phyloP scores from a whole-genome alignment of 2,888 invertebrate species.

The Hydrotaea diabolus region DNA sequence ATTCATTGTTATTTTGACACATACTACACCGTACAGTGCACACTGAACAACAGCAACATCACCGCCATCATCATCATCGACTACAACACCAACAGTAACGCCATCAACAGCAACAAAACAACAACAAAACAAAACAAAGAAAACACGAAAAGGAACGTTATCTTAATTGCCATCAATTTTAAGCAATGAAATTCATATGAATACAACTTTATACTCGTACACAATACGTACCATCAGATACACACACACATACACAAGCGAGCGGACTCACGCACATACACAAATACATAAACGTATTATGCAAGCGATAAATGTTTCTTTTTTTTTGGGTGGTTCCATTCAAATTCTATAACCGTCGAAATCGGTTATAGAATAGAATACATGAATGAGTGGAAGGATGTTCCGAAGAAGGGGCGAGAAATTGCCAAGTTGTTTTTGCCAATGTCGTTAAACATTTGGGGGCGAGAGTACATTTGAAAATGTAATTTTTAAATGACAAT shows the following conservation, averaged over 20 bases:
- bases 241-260: background rate
- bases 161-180: slow-evolving; percentile 60
- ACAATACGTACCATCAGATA: slow-evolving; percentile 7
- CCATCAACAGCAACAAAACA: background rate
- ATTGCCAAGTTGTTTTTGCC: too few relatives aligned
- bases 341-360: background rate
- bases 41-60: background rate
- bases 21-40: background rate
- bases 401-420: background rate
- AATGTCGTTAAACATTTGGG: background rate
- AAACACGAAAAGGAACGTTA: slow-evolving; percentile 46
- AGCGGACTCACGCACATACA: background rate
- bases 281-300: background rate
- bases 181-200: slow-evolving; percentile 42
- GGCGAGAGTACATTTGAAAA: background rate
- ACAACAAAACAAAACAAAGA: slow-evolving; percentile 20
- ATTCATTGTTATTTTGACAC: slow-evolving; percentile 39
- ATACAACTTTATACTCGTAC: background rate
- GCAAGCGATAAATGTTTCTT: background rate
- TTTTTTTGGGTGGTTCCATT: background rate
- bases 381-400: background rate
- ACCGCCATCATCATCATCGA: background rate
- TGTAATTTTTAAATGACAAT: slow-evolving; percentile 19
- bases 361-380: slow-evolving; percentile 4
- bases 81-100: background rate